phyloP scores from a whole-genome alignment of 2,113 vertebrate genomes.

The Chamaea fasciata region DNA sequence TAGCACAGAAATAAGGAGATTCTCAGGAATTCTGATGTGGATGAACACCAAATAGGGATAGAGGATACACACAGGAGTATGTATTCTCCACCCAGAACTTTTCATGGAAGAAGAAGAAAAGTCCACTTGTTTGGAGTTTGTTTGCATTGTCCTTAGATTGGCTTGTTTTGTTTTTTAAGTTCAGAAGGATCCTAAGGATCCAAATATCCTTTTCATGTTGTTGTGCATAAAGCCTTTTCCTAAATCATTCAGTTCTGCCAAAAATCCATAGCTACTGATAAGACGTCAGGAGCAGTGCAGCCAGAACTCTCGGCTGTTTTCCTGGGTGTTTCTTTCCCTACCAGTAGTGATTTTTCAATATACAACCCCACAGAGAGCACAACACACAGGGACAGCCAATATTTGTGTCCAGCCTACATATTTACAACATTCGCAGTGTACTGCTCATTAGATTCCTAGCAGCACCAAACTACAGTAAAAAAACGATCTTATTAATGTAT shows the following conservation, averaged over 20 bases:
- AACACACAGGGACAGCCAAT: constrained; percentile 13
- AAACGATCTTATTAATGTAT: not conserved
- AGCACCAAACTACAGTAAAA: not conserved
- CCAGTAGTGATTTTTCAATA: constrained; percentile 15
- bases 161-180: not conserved
- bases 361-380: not conserved
- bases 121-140: not conserved
- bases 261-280: not conserved
- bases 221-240: not conserved
- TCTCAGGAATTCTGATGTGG: not conserved
- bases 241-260: not conserved
- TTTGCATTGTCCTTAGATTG: not conserved
- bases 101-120: not conserved
- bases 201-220: not conserved
- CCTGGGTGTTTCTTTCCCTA: not conserved
- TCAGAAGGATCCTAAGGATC: not conserved
- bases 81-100: not conserved
- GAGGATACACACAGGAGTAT: not conserved
- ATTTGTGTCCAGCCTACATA: constrained; percentile 11
- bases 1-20: not conserved
- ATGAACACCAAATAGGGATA: not conserved
- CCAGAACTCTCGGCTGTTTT: not conserved
- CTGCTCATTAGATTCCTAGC: not conserved
- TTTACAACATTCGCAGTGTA: constrained; percentile 46
- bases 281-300: not conserved